These are phyloP conservation scores for Alethe castanea DNA, from an alignment of 2,113 vertebrate genomes.

Conservation along the genomic window DNA sequence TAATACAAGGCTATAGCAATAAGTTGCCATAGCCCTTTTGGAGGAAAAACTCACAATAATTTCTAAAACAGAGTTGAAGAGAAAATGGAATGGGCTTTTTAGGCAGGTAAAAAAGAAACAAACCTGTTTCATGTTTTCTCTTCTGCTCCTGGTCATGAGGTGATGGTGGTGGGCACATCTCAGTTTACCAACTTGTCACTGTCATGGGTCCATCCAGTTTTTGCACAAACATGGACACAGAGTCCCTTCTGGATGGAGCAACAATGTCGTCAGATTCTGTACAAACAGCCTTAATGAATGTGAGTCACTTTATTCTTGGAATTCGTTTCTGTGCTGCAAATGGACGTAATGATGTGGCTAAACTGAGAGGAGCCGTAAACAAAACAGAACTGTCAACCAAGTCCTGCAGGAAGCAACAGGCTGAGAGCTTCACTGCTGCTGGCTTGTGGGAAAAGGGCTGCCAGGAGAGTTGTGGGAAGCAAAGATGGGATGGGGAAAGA, in stretches of 20 bases:
- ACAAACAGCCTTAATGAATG: not conserved
- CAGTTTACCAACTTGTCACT: not conserved
- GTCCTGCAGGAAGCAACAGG: not conserved
- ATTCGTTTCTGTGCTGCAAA: not conserved
- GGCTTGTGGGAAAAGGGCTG: not conserved
- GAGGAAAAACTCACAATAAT: not conserved
- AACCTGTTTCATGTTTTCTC: not conserved
- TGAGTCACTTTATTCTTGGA: slow-evolving; percentile 42
- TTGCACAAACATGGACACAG: not conserved
- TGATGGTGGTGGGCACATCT: not conserved
- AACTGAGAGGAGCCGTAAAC: not conserved
- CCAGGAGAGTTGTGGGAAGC: not conserved
- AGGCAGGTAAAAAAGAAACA: not conserved
- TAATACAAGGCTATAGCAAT: not conserved
- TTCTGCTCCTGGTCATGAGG: not conserved
- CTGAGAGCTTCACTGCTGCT: accelerated
- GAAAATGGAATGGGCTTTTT: not conserved
- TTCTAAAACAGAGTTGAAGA: not conserved
- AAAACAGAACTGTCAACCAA: not conserved
- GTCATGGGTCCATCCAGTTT: not conserved
- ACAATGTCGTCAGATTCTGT: not conserved
- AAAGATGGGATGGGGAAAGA: no score
- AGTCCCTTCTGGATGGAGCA: not conserved
- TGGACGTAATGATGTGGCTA: not conserved
- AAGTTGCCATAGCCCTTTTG: not conserved